A percentile compares a stretch with the other conserved stretches of the same genome.
phyloP scores from a whole-genome alignment of 2,113 vertebrate genomes.

The Cichladusa arquata region DNA sequence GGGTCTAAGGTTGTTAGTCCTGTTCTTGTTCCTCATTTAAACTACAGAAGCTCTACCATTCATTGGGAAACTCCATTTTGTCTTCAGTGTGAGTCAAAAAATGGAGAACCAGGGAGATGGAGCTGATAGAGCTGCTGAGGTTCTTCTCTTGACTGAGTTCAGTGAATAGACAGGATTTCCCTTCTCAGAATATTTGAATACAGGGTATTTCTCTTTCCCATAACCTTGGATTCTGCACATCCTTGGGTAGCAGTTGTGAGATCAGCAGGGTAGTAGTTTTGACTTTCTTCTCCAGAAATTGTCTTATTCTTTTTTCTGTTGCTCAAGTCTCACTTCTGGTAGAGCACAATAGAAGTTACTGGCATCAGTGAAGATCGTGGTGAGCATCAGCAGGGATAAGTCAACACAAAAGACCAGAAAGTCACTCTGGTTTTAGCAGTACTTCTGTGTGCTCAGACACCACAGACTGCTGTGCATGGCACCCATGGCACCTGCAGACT shows the following conservation, averaged over 20 bases:
- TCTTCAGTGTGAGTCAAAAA: not conserved
- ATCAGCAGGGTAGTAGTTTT: not conserved
- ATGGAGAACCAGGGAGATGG: not conserved
- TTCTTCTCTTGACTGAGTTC: not conserved
- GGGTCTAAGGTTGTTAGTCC: not conserved
- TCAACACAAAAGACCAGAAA: not conserved
- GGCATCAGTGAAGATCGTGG: not conserved
- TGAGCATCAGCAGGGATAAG: not conserved
- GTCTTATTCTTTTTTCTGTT: not conserved
- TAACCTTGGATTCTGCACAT: not conserved
- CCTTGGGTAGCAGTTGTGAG: not conserved
- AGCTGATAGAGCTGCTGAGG: not conserved
- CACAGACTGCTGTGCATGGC: not conserved
- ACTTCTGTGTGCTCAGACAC: not conserved
- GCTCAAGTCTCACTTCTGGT: not conserved
- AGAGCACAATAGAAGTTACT: not conserved
- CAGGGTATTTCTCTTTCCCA: not conserved
- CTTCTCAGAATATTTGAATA: not conserved
- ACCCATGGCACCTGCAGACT: not conserved
- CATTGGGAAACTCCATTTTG: not conserved
- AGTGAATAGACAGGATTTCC: not conserved
- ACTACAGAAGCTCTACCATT: not conserved
- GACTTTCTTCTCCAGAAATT: not conserved
- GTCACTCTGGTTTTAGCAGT: not conserved
- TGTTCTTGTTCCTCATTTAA: not conserved